phyloP scores from a whole-genome alignment of 2,888 invertebrate genomes.

The Fragum whitleyi region DNA sequence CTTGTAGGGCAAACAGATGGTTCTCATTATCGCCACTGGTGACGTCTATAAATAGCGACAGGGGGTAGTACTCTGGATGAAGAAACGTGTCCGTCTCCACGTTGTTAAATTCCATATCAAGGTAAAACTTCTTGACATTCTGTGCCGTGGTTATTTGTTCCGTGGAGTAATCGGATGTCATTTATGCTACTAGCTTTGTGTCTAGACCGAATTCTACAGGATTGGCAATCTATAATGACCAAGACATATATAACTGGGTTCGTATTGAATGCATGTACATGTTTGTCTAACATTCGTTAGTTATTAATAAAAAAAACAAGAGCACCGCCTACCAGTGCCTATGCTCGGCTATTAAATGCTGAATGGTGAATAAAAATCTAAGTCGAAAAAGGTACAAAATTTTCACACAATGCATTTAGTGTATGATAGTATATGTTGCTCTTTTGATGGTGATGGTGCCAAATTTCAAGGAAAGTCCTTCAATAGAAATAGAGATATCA shows the following conservation, averaged over 20 bases:
- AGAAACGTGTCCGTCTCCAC: conserved; percentile 94
- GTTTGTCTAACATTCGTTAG: too few species aligned
- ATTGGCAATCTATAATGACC: conserved; percentile 59
- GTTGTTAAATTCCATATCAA: conserved; percentile 94
- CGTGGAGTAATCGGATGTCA: conserved; percentile 56
- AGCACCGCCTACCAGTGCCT: too few species aligned
- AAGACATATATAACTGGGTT: not conserved
- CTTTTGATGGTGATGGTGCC: too few species aligned
- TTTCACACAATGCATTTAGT: too few species aligned
- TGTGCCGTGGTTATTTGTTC: conserved; percentile 84
- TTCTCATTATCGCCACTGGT: conserved; percentile 85
- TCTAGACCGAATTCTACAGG: conserved; percentile 63
- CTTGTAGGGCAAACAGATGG: conserved; percentile 91
- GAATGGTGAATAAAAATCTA: too few species aligned
- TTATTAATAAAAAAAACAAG: too few species aligned
- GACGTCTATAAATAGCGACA: conserved; percentile 85
- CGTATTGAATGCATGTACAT: not conserved
- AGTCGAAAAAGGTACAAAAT: too few species aligned
- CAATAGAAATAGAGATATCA: too few species aligned
- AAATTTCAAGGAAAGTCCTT: too few species aligned
- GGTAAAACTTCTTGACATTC: conserved; percentile 92
- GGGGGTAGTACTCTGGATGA: conserved; percentile 87
- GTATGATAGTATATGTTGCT: too few species aligned
- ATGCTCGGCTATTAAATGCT: too few species aligned
- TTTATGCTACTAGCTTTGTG: conserved; percentile 50